phyloP scores from a whole-genome alignment of 2,797 vertebrate genomes.

The Bryconaethiops microstoma region DNA sequence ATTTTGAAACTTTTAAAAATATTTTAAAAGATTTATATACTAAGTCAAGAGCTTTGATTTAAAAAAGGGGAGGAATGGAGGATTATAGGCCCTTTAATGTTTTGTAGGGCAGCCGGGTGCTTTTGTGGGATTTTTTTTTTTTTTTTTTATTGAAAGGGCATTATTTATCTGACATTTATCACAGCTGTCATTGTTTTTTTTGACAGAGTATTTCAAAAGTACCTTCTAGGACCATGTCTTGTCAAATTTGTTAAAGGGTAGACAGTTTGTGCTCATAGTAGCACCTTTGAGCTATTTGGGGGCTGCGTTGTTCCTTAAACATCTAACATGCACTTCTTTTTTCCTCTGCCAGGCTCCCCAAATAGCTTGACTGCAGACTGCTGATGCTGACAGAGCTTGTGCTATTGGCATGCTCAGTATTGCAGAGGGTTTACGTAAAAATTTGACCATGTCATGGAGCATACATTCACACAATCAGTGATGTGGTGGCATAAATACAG shows the following conservation, averaged over 20 bases:
- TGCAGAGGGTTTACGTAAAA: not conserved
- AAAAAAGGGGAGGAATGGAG: too few relatives aligned
- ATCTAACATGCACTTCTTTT: conserved; percentile 2
- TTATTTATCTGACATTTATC: conserved; percentile 1
- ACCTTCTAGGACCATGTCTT: not conserved
- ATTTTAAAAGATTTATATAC: too few relatives aligned
- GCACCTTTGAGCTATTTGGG: not conserved
- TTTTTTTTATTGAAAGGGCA: not conserved
- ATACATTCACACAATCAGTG: not conserved
- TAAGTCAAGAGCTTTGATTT: too few relatives aligned
- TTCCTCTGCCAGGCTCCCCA: conserved; percentile 12
- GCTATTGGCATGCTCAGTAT: not conserved
- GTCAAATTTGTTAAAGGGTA: not conserved
- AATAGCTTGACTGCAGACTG: not conserved
- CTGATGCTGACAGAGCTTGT: not conserved
- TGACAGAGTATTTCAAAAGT: not conserved
- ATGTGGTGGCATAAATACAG: not conserved
- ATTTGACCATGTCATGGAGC: not conserved
- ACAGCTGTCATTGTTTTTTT: not conserved
- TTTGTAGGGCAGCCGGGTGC: not conserved
- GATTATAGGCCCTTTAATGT: too few relatives aligned
- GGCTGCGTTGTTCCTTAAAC: not conserved
- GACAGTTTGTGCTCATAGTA: not conserved
- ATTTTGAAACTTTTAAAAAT: too few relatives aligned
- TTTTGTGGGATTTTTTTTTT: not conserved